phyloP scores from a whole-genome alignment of 92 coral and sea anemone genomes.

The Plumapathes pennacea region DNA sequence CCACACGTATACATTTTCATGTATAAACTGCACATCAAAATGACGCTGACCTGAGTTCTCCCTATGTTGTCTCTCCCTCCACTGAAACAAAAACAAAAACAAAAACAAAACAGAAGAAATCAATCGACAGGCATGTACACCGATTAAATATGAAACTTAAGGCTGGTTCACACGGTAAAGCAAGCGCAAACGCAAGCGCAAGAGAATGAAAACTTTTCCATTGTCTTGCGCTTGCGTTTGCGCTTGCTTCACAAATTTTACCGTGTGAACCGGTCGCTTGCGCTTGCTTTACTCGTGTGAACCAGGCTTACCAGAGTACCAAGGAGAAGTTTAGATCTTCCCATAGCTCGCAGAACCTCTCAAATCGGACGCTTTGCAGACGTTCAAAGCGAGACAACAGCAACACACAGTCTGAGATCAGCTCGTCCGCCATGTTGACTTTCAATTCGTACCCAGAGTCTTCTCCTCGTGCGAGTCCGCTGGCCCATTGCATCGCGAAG shows the following conservation, averaged over 20 bases:
- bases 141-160: no score
- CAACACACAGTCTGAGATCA: slow-evolving; percentile 87
- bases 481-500: no score
- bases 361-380: slow-evolving; percentile 81
- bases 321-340: slow-evolving; percentile 90
- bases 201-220: background rate
- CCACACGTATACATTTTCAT: no score
- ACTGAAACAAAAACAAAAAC: slow-evolving; percentile 33
- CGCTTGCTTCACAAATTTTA: background rate
- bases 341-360: slow-evolving; percentile 90
- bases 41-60: slow-evolving; percentile 68
- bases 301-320: slow-evolving; percentile 73
- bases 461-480: no score
- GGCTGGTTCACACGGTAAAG: no score
- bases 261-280: no score
- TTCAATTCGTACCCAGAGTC: background rate
- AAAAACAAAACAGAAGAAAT: no score
- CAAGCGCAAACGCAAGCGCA: no score
- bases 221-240: background rate
- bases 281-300: no score
- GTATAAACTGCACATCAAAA: no score
- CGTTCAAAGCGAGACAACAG: slow-evolving; percentile 92
- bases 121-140: no score
- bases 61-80: slow-evolving; percentile 72
- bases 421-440: slow-evolving; percentile 90